Percentiles rank a stretch among this genome's conserved stretches.
Conservation (phyloP, 2,797 vertebrate genomes). For the Aquila chrysaetos region DNA sequence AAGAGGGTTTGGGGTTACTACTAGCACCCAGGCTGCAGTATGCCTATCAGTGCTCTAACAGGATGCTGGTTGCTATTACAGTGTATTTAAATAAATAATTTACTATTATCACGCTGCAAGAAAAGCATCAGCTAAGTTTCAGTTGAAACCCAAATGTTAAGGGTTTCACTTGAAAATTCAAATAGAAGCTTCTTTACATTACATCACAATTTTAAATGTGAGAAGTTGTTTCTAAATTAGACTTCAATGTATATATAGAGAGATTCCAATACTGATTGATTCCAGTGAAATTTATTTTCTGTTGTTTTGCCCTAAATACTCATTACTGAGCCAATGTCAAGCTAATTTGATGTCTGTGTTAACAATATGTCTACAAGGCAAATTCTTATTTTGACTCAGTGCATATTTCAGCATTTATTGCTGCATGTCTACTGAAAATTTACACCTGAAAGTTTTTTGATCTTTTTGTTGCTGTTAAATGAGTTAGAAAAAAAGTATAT, state of each 20-base stretch:
- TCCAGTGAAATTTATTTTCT: background rate
- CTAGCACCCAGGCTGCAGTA: background rate
- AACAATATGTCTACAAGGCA: background rate
- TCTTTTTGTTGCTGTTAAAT: slow-evolving; percentile 54
- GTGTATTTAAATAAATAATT: background rate
- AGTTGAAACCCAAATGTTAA: background rate
- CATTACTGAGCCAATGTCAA: background rate
- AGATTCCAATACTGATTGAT: background rate
- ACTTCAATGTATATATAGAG: background rate
- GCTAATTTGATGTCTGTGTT: slow-evolving; percentile 8
- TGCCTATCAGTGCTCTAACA: background rate
- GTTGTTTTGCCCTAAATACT: background rate
- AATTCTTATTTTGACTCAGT: background rate
- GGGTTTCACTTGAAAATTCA: background rate
- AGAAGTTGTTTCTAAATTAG: background rate
- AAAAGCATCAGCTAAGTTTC: background rate
- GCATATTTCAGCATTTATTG: background rate
- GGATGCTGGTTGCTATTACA: background rate
- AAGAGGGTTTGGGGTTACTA: background rate
- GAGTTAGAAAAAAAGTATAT: slow-evolving; percentile 41
- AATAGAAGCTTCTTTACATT: background rate
- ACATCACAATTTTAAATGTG: background rate
- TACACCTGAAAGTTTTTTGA: slow-evolving; percentile 25
- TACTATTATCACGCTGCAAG: background rate
- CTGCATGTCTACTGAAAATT: background rate